A percentile compares a stretch with the other conserved stretches of the same genome.
These are phyloP conservation scores for Pollimyrus isidori DNA, from an alignment of 2,113 vertebrate genomes.

Conservation along the genomic window DNA sequence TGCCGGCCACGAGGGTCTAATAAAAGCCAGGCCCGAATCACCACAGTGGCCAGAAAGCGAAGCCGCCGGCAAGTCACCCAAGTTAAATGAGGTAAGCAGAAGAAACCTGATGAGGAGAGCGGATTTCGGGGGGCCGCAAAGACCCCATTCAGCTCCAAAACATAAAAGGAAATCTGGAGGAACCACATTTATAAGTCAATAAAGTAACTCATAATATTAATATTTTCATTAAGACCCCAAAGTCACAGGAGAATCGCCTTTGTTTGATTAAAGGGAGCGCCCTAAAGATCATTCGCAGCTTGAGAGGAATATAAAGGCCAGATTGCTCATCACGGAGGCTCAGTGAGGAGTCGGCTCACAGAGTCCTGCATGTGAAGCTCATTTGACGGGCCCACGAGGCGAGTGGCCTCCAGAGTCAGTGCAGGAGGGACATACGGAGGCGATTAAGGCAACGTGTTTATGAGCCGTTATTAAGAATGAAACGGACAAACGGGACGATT, in stretches of 20 bases:
- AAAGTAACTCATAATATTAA: slow-evolving; percentile 20
- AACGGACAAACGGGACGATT: slow-evolving; percentile 34
- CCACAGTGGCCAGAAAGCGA: background rate
- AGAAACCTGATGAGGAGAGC: slow-evolving; percentile 3
- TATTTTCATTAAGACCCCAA: slow-evolving; percentile 18
- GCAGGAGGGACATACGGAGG: slow-evolving; percentile 30
- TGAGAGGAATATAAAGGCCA: background rate
- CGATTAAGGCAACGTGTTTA: slow-evolving; percentile 35
- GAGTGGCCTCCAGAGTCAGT: slow-evolving; percentile 19
- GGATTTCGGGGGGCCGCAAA: background rate
- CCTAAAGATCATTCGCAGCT: background rate
- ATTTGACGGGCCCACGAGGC: background rate
- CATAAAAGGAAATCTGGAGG: background rate
- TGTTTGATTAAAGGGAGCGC: slow-evolving; percentile 1
- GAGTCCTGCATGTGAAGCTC: background rate
- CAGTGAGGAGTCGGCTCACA: background rate
- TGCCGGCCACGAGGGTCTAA: background rate
- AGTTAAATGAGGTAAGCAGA: background rate
- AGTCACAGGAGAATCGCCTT: slow-evolving; percentile 16
- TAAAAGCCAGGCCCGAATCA: background rate
- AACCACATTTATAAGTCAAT: slow-evolving; percentile 14
- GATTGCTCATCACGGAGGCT: background rate
- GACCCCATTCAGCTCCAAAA: background rate
- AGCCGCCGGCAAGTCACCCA: background rate
- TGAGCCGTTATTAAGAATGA: slow-evolving; percentile 39